phyloP scores from a whole-genome alignment of 2,113 vertebrate species.

The Oncorhynchus gorbuscha region DNA sequence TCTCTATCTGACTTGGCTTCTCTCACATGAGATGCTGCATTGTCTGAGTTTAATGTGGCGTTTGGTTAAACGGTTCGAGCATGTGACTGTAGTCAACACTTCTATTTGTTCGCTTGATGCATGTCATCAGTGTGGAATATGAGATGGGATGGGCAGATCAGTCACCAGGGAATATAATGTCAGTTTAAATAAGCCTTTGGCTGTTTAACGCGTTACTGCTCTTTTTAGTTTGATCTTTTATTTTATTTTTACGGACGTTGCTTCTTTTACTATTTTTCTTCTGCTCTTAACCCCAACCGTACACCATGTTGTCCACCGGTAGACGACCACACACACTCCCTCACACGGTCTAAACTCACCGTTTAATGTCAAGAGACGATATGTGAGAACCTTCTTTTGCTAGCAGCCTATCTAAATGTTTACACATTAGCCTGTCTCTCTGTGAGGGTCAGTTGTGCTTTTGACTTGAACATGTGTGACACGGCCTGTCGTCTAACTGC shows the following conservation, averaged over 20 bases:
- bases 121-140: not conserved
- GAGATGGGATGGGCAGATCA: not conserved
- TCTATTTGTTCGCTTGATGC: not conserved
- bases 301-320: not conserved
- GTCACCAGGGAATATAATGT: not conserved
- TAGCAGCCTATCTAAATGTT: not conserved
- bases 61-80: not conserved
- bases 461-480: constrained; percentile 17
- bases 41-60: not conserved
- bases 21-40: not conserved
- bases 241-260: too few species aligned
- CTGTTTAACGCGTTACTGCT: not conserved
- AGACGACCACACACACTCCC: not conserved
- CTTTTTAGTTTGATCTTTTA: too few species aligned
- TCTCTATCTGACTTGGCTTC: not conserved
- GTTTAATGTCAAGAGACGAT: not conserved
- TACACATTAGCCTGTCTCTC: not conserved
- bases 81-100: not conserved
- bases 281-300: not conserved
- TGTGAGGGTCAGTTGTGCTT: constrained; percentile 13
- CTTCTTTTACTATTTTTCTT: too few species aligned
- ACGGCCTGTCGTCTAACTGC: constrained; percentile 15
- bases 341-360: not conserved
- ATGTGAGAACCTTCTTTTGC: not conserved
- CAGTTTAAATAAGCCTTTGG: not conserved